These are phyloP conservation scores for Pangasius mekongensis DNA, from an alignment of 2,797 vertebrate species.

Conservation along the genomic window DNA sequence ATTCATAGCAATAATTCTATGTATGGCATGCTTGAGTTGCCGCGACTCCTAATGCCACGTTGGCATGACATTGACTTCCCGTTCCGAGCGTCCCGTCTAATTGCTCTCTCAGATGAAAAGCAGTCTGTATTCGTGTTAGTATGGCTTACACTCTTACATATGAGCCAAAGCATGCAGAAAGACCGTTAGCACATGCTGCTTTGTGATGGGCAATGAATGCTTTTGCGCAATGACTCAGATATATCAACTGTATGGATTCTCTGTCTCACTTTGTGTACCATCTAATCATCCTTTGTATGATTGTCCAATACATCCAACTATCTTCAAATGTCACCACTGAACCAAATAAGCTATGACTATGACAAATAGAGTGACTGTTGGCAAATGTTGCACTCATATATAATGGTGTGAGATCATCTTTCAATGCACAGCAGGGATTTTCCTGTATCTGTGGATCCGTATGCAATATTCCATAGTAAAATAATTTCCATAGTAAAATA, in stretches of 20 bases:
- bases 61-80: conserved; percentile 23
- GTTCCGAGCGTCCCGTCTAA: background rate
- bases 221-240: conserved; percentile 55
- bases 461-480: background rate
- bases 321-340: conserved; percentile 61
- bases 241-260: conserved; percentile 50
- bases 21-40: background rate
- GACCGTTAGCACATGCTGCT: conserved; percentile 35
- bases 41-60: conserved; percentile 7
- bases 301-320: conserved; percentile 46
- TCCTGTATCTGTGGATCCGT: background rate
- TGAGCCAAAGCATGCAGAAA: conserved; percentile 23
- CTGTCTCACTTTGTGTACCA: conserved; percentile 31
- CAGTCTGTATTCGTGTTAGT: background rate
- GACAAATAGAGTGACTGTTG: conserved; percentile 48
- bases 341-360: conserved; percentile 50
- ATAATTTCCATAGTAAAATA: background rate
- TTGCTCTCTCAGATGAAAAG: background rate
- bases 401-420: conserved; percentile 39
- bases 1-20: background rate
- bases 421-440: background rate
- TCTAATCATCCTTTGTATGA: conserved; percentile 62
- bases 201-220: conserved; percentile 60
- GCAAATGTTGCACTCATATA: conserved; percentile 33
- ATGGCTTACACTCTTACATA: conserved; percentile 10